phyloP scores from a whole-genome alignment of 2,797 vertebrate species.

The Cossypha caffra region DNA sequence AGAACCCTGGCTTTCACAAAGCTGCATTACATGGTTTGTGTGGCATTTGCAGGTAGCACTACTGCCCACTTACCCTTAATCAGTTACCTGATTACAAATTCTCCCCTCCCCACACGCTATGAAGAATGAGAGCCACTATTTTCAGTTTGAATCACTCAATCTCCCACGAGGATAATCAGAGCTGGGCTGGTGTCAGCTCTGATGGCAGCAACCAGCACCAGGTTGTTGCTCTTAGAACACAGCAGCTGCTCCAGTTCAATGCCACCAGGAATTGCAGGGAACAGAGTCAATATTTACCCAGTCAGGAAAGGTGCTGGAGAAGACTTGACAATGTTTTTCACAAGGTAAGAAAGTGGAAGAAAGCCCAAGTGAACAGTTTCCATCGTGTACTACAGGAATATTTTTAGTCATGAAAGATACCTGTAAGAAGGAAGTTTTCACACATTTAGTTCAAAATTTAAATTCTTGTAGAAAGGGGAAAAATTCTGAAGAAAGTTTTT shows the following conservation, averaged over 20 bases:
- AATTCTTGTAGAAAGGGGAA: background rate
- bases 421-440: background rate
- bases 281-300: background rate
- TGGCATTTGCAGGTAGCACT: background rate
- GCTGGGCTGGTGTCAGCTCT: background rate
- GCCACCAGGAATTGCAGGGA: background rate
- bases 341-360: background rate
- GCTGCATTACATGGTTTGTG: rapidly evolving
- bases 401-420: background rate
- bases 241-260: background rate
- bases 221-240: background rate
- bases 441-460: background rate
- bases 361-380: background rate
- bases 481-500: background rate
- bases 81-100: background rate
- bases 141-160: background rate
- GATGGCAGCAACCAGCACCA: background rate
- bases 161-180: background rate
- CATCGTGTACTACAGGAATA: background rate
- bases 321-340: background rate
- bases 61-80: background rate
- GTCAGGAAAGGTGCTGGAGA: background rate
- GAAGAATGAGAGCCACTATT: background rate
- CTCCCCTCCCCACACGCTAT: background rate
- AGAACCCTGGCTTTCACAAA: background rate